Evolutionary conservation across 1,140 invertebrate species (phyloP).

Genomic region (Popillia japonica): DNA sequence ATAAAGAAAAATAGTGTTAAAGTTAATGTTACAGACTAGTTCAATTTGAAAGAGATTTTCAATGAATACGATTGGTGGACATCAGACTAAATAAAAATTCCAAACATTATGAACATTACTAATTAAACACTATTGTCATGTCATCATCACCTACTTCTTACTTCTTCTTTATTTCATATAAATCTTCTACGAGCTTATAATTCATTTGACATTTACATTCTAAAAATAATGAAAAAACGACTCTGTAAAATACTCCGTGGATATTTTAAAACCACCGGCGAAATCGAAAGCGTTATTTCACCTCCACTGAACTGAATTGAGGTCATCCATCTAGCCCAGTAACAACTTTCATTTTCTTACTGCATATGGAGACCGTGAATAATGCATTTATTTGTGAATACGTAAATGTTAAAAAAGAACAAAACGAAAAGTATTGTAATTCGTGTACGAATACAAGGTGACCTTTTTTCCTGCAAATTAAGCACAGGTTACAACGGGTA

Average conservation of each 20-base stretch:
- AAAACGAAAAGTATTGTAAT: neutral
- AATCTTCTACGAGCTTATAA: neutral
- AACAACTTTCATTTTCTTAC: conserved; percentile 35
- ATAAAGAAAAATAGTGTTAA: no score
- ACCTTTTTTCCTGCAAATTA: no score
- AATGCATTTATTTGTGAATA: conserved; percentile 1
- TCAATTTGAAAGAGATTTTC: no score
- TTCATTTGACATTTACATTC: neutral
- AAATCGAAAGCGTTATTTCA: conserved; percentile 32
- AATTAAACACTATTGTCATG: no score
- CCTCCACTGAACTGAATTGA: conserved; percentile 33
- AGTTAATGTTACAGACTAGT: no score
- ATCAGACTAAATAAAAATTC: no score
- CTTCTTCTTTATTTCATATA: no score
- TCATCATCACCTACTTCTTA: no score
- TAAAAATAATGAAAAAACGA: conserved; percentile 13
- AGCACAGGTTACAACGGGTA: no score
- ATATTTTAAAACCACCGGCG: conserved; percentile 13
- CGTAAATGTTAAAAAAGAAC: neutral
- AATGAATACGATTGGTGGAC: no score
- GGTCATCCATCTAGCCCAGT: conserved; percentile 22
- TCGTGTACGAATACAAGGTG: no score
- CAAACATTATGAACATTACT: no score
- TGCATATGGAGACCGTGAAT: neutral
- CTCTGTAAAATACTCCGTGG: conserved; percentile 8